A percentile compares a stretch with the other conserved stretches of the same genome.
Conservation (phyloP, 2,888 invertebrate genomes). For the Schizotus pectinicornis region DNA sequence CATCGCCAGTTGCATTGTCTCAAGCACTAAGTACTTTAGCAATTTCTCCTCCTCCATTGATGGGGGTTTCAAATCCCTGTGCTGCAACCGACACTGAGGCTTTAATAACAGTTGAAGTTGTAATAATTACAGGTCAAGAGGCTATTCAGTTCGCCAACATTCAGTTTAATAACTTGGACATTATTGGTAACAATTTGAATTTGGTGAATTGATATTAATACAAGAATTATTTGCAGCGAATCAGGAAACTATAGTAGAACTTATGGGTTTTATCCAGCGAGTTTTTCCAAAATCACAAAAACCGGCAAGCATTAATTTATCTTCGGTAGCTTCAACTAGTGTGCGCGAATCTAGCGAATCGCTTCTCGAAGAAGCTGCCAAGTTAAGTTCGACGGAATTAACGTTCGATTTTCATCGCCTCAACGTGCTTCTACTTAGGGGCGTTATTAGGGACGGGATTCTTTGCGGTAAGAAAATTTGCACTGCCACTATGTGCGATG, state of each 20-base stretch:
- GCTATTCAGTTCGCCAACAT: conserved; percentile 79
- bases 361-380: conserved; percentile 44
- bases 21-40: conserved; percentile 62
- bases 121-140: conserved; percentile 65
- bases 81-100: conserved; percentile 67
- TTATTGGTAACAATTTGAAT: conserved; percentile 72
- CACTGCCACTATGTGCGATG: conserved; percentile 91
- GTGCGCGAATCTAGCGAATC: conserved; percentile 49
- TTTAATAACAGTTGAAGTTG: conserved; percentile 80
- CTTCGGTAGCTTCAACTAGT: conserved; percentile 48
- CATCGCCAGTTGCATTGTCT: conserved; percentile 64
- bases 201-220: conserved; percentile 14
- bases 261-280: conserved; percentile 85
- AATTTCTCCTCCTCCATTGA: conserved; percentile 47
- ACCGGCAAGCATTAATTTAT: conserved; percentile 38
- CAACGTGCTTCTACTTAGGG: conserved; percentile 84
- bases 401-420: conserved; percentile 93
- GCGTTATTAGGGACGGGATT: conserved; percentile 74
- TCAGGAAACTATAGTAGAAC: conserved; percentile 93
- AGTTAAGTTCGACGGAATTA: conserved; percentile 76
- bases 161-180: conserved; percentile 92
- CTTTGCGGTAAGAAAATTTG: conserved; percentile 87
- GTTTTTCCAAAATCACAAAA: conserved; percentile 63
- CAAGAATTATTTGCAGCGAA: conserved; percentile 69
- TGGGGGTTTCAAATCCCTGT: conserved; percentile 35